These are phyloP conservation scores for Conops quadrifasciatus DNA, from an alignment of 2,888 invertebrate species.

Conservation along the genomic window DNA sequence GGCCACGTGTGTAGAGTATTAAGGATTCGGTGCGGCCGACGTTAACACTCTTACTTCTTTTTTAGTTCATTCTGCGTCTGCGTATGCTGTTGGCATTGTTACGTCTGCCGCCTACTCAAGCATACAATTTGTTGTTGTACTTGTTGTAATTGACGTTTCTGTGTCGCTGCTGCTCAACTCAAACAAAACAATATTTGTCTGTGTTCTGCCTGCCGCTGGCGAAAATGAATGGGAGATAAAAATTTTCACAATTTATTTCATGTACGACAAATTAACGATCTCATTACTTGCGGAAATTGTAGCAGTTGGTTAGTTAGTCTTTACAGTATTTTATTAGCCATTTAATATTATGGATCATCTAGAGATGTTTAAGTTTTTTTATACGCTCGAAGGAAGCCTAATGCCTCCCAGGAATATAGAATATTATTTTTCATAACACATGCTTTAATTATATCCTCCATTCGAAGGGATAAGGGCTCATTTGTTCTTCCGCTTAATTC, in stretches of 20 bases:
- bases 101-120: slow-evolving; percentile 11
- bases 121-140: slow-evolving; percentile 23
- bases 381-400: too few relatives aligned
- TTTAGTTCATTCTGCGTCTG: slow-evolving; percentile 25
- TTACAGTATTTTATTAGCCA: too few relatives aligned
- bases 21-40: too few relatives aligned
- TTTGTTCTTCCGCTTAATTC: too few relatives aligned
- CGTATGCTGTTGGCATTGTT: slow-evolving; percentile 1
- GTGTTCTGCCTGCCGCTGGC: not conserved
- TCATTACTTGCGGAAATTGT: not conserved
- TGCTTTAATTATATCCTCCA: too few relatives aligned
- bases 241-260: not conserved
- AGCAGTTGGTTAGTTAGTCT: too few relatives aligned
- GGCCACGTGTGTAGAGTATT: too few relatives aligned
- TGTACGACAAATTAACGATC: not conserved
- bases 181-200: not conserved
- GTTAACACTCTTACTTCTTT: too few relatives aligned
- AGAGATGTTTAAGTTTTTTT: too few relatives aligned
- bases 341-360: not conserved
- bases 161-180: slow-evolving; percentile 5
- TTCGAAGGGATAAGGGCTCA: too few relatives aligned
- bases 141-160: not conserved
- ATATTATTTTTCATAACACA: too few relatives aligned
- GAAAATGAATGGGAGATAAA: not conserved
- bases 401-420: too few relatives aligned